phyloP scores from a whole-genome alignment of 35 echinoderm and acorn worm genomes.

The Nesometra sesokonis region DNA sequence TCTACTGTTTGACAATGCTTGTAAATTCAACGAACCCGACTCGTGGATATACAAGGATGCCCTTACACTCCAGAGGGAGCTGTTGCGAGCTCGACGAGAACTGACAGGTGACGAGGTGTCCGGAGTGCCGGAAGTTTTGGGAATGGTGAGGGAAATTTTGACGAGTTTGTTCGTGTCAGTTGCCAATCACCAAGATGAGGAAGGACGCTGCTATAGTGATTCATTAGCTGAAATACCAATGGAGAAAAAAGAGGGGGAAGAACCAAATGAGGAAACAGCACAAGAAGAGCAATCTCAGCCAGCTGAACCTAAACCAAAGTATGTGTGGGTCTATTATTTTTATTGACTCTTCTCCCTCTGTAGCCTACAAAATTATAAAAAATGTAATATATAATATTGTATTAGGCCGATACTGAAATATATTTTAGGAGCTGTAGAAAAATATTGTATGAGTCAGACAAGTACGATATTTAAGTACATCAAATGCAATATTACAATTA shows the following conservation, averaged over 20 bases:
- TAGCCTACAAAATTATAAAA: no score
- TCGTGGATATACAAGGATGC: constrained; percentile 96
- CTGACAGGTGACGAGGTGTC: constrained; percentile 88
- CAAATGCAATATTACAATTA: no score
- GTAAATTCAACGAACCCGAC: constrained; percentile 95
- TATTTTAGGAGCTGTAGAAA: no score
- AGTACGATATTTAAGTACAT: no score
- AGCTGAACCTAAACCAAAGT: background rate
- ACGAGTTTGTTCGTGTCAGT: constrained; percentile 91
- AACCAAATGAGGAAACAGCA: background rate
- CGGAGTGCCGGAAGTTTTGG: constrained; percentile 80
- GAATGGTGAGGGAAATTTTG: constrained; percentile 79
- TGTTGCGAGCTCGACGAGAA: constrained; percentile 77
- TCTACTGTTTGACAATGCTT: constrained; percentile 98
- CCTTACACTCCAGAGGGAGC: constrained; percentile 77
- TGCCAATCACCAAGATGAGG: constrained; percentile 94
- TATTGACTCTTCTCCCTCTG: background rate
- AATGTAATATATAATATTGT: no score
- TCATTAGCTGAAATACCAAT: constrained; percentile 79
- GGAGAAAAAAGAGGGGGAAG: constrained; percentile 54
- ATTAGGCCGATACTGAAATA: no score
- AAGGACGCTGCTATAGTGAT: constrained; percentile 89
- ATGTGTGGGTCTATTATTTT: background rate
- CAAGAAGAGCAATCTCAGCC: background rate
- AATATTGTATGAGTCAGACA: no score